Conservation (phyloP, 2,888 invertebrate species). For the Tetropium fuscum region DNA sequence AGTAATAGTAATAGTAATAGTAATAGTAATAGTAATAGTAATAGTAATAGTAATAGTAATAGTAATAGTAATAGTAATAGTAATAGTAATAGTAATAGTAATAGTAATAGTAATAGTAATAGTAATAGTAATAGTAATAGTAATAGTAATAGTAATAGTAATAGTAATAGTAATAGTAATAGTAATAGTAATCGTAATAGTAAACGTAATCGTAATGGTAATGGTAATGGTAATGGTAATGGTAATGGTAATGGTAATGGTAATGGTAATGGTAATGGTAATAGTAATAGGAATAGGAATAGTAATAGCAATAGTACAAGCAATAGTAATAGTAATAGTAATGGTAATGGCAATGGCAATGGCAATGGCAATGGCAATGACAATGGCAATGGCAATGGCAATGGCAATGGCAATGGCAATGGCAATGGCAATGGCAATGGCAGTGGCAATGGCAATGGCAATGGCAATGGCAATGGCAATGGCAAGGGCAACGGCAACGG, state of each 20-base stretch:
- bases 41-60: not conserved
- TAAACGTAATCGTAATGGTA: not conserved
- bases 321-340: not conserved
- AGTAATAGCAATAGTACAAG: not conserved
- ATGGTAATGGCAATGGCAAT: not conserved
- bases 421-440: not conserved
- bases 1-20: not conserved
- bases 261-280: constrained; percentile 1
- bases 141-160: not conserved
- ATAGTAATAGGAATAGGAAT: not conserved
- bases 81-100: not conserved
- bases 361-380: not conserved
- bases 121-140: not conserved
- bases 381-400: not conserved
- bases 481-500: not conserved
- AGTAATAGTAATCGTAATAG: not conserved
- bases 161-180: not conserved
- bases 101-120: not conserved
- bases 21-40: not conserved
- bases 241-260: constrained; percentile 2
- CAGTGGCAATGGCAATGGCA: not conserved
- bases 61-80: not conserved
- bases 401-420: not conserved
- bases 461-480: not conserved
- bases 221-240: constrained; percentile 3